These are phyloP conservation scores for Enteromius unitaeniatus DNA, from an alignment of 2,797 vertebrate genomes.

Conservation along the genomic window DNA sequence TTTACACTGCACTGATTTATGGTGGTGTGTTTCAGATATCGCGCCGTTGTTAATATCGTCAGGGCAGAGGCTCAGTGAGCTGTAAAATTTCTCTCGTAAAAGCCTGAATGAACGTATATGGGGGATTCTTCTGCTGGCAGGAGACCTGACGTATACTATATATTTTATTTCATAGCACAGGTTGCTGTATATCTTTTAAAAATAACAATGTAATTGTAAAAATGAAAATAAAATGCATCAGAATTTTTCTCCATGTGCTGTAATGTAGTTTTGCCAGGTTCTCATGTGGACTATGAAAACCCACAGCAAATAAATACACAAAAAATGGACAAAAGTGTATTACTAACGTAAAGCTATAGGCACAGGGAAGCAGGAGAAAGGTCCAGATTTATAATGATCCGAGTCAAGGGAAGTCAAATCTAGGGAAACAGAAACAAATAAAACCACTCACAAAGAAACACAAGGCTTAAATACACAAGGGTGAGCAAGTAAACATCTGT, in stretches of 20 bases:
- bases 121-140: conserved; percentile 45
- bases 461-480: not conserved
- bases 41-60: conserved; percentile 59
- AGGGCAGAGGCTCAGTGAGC: conserved; percentile 48
- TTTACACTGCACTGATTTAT: conserved; percentile 58
- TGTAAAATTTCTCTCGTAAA: conserved; percentile 62
- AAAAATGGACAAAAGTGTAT: not conserved
- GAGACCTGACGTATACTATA: conserved; percentile 30
- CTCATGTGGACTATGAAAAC: not conserved
- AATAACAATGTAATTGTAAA: conserved; percentile 9
- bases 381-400: not conserved
- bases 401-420: not conserved
- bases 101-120: conserved; percentile 42
- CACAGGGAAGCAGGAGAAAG: not conserved
- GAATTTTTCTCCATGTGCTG: not conserved
- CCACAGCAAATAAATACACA: too few relatives aligned
- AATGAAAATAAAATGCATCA: not conserved
- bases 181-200: conserved; percentile 7
- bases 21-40: conserved; percentile 45
- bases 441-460: not conserved
- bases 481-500: not conserved
- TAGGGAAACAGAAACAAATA: not conserved
- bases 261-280: not conserved
- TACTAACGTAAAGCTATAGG: not conserved
- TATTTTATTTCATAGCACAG: conserved; percentile 19